Conservation (phyloP, 2,888 invertebrate species). For the Protophormia terraenovae region DNA sequence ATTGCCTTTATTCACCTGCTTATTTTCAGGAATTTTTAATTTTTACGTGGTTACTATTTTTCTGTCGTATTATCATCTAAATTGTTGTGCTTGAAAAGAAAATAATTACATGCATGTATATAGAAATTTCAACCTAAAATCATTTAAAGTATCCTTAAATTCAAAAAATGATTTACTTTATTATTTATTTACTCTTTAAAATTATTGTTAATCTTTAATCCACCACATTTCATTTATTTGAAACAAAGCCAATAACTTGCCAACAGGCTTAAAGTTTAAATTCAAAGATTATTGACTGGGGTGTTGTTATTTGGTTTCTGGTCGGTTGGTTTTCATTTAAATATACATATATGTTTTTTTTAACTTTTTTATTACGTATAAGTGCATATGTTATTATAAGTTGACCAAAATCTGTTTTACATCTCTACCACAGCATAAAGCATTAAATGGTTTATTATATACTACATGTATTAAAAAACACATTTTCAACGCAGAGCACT, state of each 20-base stretch:
- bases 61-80: no score
- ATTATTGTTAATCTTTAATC: background rate
- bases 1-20: no score
- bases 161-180: no score
- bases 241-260: constrained; percentile 39
- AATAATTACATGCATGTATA: no score
- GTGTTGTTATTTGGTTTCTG: constrained; percentile 46
- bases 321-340: constrained; percentile 29
- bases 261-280: constrained; percentile 42
- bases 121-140: no score
- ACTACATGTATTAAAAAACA: constrained; percentile 9
- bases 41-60: no score
- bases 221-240: background rate
- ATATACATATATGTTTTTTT: background rate
- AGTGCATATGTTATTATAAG: constrained; percentile 49
- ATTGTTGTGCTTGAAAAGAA: no score
- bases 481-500: constrained; percentile 5
- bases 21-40: no score
- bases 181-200: background rate
- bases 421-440: constrained; percentile 60
- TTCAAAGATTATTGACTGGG: constrained; percentile 53
- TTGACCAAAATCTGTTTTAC: constrained; percentile 63
- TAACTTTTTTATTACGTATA: background rate
- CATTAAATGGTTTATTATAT: constrained; percentile 52
- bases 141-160: background rate